Conservation (phyloP, 1,140 invertebrate species). For the Dendrolimus kikuchii region DNA sequence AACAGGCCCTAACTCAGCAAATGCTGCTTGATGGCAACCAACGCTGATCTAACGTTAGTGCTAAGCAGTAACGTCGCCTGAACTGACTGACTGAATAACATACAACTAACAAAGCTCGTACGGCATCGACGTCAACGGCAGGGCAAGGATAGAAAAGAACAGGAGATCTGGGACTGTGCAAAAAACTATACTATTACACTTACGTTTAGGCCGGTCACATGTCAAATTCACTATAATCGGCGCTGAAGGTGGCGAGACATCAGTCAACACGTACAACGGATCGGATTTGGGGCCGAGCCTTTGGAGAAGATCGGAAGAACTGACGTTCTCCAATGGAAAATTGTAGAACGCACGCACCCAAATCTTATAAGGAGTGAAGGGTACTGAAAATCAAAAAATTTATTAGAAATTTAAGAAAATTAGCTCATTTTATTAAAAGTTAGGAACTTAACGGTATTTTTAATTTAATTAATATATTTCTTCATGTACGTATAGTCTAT, state of each 20-base stretch:
- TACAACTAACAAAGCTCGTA: too few species aligned
- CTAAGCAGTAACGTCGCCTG: too few species aligned
- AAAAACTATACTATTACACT: conserved; percentile 10
- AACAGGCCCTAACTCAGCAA: too few species aligned
- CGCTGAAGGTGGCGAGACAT: conserved; percentile 85
- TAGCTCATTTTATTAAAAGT: neutral
- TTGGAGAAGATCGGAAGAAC: conserved; percentile 40
- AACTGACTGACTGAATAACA: too few species aligned
- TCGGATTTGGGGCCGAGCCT: conserved; percentile 74
- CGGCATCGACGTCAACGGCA: too few species aligned
- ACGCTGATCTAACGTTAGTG: too few species aligned
- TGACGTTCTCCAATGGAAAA: conserved; percentile 38
- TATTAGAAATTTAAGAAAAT: too few species aligned
- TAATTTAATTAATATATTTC: conserved; percentile 2
- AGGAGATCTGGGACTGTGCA: too few species aligned
- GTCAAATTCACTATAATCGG: conserved; percentile 87
- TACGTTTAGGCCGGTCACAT: conserved; percentile 76
- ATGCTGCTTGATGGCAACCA: too few species aligned
- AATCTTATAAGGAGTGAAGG: conserved; percentile 88
- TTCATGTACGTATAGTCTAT: neutral
- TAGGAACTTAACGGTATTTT: too few species aligned
- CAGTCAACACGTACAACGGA: conserved; percentile 81
- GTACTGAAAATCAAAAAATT: conserved; percentile 41
- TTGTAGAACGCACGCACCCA: conserved; percentile 83
- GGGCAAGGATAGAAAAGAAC: too few species aligned